Base-by-base conservation (phyloP, 2,113 vertebrate genomes). In the Herpetotheres cachinnans region DNA sequence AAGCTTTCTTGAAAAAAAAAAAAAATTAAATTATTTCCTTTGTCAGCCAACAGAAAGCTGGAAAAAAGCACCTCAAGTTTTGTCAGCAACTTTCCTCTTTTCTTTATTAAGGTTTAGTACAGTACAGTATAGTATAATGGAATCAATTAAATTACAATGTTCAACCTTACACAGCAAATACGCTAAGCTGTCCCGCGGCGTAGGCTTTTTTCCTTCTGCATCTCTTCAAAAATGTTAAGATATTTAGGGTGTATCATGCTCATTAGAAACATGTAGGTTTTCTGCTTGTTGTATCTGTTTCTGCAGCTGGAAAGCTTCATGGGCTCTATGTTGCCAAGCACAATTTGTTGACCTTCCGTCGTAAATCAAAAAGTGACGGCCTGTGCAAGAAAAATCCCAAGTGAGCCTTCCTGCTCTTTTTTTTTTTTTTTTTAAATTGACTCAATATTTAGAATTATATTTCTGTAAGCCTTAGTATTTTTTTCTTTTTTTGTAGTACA, bases 231-330 rank as follows among this genome's bases (percentile, higher is more conserved):
- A 73, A 56, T 34, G 18, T 69, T 85, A 9, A 72, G 59, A 62
- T 85, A 79, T 42, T 91, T 62, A 49, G 40, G 20, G 9, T 2
- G 3, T 77, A 16, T 78, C 17, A 16, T 50, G 74, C 29, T 59
- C 46, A 16, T 32, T 62, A 71, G 55, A 79, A 93, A 81, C 15
- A 32, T 70, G 32, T 34, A 71, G 49, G 27, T 58, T 95, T 61
- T 83, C 54, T 67, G 27, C 74, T 76, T 73, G 16, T 69, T 54
- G 6, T 72, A 34, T 55, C 50, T 97, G 21, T 90, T 97, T 90
- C 69, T 94, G 93, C 85, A 97, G 54, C 96, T 98, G 93, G 94
- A 91, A 95, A 89, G 86, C 73, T 86, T 97, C 85, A 96, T 86
- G 77, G 44, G 84, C 90, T 91, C 22, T 88, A 54, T 47, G 19